Base-by-base conservation (phyloP, 2,113 vertebrate species). In the Phoxinus phoxinus region DNA sequence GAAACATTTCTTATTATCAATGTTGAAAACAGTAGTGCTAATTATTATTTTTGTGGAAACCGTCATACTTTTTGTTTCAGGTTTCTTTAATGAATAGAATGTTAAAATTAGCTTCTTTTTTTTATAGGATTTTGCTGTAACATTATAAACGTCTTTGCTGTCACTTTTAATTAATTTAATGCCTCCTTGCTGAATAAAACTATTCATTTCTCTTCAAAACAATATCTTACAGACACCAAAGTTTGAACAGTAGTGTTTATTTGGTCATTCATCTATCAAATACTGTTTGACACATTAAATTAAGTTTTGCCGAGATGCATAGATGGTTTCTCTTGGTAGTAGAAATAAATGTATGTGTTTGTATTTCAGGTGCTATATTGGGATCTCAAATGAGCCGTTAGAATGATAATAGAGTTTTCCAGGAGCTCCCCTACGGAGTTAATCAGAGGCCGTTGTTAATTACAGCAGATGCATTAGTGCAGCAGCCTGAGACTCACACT, bases 391-490 rank as follows among this genome's bases (percentile, higher is more conserved):
- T 46, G 58, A 46, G 13, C 25, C 41, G 4, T 81, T 48, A 41
- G 84, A 83, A 87, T 91, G 85, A 83, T 87, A 81, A 86, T 80
- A 51, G 85, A 8, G 84, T 85, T 85, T 90, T 89, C 79, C 44
- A 73, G 32, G 6, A 23, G 51, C 72, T 79, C 75, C 46, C 76
- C 77, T n/a, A 2, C 37, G 51, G 84, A 87, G 91, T 89, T 94
- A 94, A 94, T 94, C 89, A 93, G 92, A 89, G 89, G 82, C 90
- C 85, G 87, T 85, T 86, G 90, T 87, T 93, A 93, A 93, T 94
- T 92, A 93, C 90, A 91, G 90, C 86, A 90, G 85, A 87, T 88
- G 46, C 85, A 78, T 59, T 63, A 87, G 74, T 44, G 86, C 90
- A 90, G 85, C 89, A 87, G 81, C 90, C 85, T 90, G 92, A 89